Conservation (phyloP, 2,888 invertebrate genomes). For the Pseudococcus longispinus region DNA sequence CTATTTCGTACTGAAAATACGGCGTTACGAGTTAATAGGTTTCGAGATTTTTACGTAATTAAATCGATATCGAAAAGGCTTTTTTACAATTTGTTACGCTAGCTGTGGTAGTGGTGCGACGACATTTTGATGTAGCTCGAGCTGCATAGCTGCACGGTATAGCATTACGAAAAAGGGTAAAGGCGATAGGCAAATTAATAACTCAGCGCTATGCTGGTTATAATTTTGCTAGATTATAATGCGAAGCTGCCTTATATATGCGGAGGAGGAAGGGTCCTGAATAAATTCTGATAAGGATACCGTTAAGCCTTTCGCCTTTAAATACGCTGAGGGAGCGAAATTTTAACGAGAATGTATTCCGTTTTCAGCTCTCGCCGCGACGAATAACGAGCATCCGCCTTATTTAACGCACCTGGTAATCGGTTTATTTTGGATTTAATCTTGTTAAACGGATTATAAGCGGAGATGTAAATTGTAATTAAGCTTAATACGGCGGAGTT, state of each 20-base stretch:
- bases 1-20: background rate
- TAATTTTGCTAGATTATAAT: constrained; percentile 18
- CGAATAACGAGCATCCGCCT: constrained; percentile 29
- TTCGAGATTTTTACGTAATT: constrained; percentile 43
- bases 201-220: constrained; percentile 30
- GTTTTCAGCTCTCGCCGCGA: constrained; percentile 12
- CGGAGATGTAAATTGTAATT: constrained; percentile 38
- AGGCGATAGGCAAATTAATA: constrained; percentile 15
- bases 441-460: constrained; percentile 39
- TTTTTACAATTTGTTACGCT: background rate
- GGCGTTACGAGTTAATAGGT: constrained; percentile 39
- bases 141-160: background rate
- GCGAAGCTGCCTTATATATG: background rate
- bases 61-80: constrained; percentile 35
- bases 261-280: constrained; percentile 21
- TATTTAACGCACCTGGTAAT: constrained; percentile 32
- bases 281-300: constrained; percentile 37
- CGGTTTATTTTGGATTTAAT: constrained; percentile 39
- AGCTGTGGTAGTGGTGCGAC: background rate
- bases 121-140: background rate
- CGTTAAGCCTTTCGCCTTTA: constrained; percentile 37
- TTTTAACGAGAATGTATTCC: constrained; percentile 37
- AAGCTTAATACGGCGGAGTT: constrained; percentile 14
- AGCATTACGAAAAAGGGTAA: background rate
- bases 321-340: constrained; percentile 39